A percentile compares a stretch with the other conserved stretches of the same genome.
Conservation (phyloP, 1,140 invertebrate species). For the Pissodes strobi region DNA sequence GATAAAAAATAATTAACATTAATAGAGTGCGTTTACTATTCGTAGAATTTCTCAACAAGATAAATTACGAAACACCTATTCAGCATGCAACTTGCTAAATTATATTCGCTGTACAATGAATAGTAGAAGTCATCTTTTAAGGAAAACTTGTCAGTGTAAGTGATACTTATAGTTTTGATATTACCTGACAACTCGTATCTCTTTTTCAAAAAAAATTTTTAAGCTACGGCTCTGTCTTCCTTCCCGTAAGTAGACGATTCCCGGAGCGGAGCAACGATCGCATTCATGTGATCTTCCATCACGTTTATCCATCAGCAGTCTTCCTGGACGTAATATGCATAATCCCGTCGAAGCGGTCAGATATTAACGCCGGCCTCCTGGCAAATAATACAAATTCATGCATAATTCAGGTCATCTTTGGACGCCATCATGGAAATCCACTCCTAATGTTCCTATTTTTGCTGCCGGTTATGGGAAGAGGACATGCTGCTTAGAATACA, state of each 20-base stretch:
- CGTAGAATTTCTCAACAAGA: too few relatives aligned
- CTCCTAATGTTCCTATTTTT: constrained; percentile 28
- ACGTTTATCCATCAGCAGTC: constrained; percentile 39
- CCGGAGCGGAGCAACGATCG: constrained; percentile 3
- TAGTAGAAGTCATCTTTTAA: too few relatives aligned
- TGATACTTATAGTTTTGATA: too few relatives aligned
- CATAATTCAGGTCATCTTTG: constrained; percentile 39
- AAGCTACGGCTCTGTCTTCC: neutral
- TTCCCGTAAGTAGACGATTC: constrained; percentile 3
- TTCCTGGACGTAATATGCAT: constrained; percentile 39
- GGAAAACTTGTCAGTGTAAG: too few relatives aligned
- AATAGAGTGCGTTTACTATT: too few relatives aligned
- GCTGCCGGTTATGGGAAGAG: neutral
- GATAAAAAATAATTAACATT: too few relatives aligned
- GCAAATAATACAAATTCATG: constrained; percentile 40
- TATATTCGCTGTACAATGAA: too few relatives aligned
- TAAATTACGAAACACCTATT: too few relatives aligned
- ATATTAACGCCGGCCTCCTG: constrained; percentile 21
- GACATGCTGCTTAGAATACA: neutral
- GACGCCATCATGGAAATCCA: constrained; percentile 20
- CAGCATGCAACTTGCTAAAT: too few relatives aligned
- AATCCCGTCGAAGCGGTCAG: constrained; percentile 27
- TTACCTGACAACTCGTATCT: too few relatives aligned
- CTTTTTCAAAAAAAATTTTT: too few relatives aligned
- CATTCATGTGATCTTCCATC: constrained; percentile 41